Evolutionary conservation across 35 echinoderm and acorn worm species (phyloP).

Genomic region (Hemicentrotus pulcherrimus): DNA sequence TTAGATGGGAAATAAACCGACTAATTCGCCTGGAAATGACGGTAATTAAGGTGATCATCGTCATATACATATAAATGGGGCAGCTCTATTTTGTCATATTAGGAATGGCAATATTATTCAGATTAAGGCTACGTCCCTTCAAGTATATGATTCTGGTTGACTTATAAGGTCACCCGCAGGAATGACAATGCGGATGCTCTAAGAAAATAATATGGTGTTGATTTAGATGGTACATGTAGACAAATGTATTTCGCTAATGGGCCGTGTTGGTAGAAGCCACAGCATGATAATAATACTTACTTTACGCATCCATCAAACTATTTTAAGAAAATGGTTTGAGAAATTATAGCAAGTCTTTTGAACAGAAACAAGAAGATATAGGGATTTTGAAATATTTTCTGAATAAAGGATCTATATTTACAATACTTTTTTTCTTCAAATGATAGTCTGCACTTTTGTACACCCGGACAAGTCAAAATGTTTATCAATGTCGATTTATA

Average conservation of each 20-base stretch:
- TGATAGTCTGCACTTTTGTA: too few species aligned
- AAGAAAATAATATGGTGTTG: too few species aligned
- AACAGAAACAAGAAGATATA: too few species aligned
- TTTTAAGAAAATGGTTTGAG: too few species aligned
- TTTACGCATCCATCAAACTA: too few species aligned
- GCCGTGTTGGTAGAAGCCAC: neutral
- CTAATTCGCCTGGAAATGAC: slow-evolving; percentile 22
- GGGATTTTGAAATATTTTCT: too few species aligned
- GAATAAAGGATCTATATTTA: too few species aligned
- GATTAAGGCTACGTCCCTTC: neutral
- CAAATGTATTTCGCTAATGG: neutral
- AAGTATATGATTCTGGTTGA: neutral
- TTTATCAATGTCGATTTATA: too few species aligned
- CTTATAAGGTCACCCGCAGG: neutral
- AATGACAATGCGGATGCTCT: neutral
- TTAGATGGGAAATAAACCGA: neutral
- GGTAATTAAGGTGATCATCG: neutral
- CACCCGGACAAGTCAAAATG: too few species aligned
- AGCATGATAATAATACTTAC: too few species aligned
- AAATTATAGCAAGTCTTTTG: too few species aligned
- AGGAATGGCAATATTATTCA: neutral
- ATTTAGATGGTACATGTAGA: neutral
- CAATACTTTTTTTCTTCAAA: too few species aligned
- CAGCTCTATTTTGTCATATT: neutral
- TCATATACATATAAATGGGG: neutral